Conservation (phyloP, 2,888 invertebrate species). For the Calameuta idolon region DNA sequence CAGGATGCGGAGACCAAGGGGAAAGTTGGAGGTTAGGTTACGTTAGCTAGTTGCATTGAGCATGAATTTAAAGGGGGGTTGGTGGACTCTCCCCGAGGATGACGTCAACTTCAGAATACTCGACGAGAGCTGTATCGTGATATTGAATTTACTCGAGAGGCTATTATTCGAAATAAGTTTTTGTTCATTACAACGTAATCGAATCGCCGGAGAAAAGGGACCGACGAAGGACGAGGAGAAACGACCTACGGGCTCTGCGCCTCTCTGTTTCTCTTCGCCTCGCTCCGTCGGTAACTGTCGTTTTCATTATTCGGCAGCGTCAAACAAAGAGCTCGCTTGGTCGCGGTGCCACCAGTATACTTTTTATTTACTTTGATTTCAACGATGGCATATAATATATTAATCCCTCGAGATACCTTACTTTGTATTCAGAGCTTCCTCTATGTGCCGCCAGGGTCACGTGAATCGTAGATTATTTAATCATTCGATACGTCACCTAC, state of each 20-base stretch:
- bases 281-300: background rate
- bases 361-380: background rate
- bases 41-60: conserved; percentile 36
- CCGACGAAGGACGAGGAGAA: background rate
- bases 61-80: conserved; percentile 43
- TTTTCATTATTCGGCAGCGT: background rate
- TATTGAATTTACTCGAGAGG: conserved; percentile 41
- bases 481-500: background rate
- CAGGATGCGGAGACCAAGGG: conserved; percentile 68
- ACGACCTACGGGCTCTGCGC: background rate
- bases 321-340: background rate
- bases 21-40: conserved; percentile 66
- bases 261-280: background rate
- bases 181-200: conserved; percentile 26
- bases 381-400: background rate
- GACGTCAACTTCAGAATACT: conserved; percentile 38
- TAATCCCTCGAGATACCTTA: background rate
- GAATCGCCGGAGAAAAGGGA: background rate
- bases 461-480: background rate
- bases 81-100: conserved; percentile 33
- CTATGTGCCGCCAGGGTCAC: background rate
- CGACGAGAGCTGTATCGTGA: conserved; percentile 18
- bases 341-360: background rate
- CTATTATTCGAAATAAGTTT: conserved; percentile 48
- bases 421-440: background rate